Percentiles rank a stretch among this genome's conserved stretches.
Conservation (phyloP, 2,797 vertebrate species). For the Falco rusticolus region DNA sequence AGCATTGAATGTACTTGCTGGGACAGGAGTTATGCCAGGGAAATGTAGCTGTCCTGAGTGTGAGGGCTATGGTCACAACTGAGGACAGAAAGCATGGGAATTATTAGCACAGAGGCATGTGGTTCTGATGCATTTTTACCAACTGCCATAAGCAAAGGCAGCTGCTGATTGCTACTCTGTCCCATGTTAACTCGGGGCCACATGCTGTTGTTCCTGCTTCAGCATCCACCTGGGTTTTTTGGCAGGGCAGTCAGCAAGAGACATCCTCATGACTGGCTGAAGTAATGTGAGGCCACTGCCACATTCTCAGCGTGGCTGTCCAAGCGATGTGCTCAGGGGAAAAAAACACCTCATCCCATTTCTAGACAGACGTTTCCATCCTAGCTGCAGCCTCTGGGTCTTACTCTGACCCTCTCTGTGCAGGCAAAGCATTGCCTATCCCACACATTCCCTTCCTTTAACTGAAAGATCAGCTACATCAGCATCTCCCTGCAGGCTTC, state of each 20-base stretch:
- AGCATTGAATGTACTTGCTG: background rate
- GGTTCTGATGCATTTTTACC: background rate
- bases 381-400: background rate
- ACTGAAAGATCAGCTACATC: background rate
- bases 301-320: background rate
- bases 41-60: background rate
- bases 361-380: background rate
- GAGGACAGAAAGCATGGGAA: accelerated
- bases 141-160: background rate
- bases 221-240: background rate
- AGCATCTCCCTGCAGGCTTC: background rate
- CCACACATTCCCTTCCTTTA: background rate
- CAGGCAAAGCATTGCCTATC: background rate
- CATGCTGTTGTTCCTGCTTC: background rate
- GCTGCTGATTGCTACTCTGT: background rate
- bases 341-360: background rate
- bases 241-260: background rate
- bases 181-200: background rate
- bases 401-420: background rate
- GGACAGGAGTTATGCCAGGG: background rate
- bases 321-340: background rate
- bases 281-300: background rate
- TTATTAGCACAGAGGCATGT: background rate
- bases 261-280: background rate
- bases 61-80: background rate